Evolutionary conservation across 1,140 invertebrate genomes (phyloP), one percentile per base, ranked within the genome.

Genomic region (Eueides isabella): DNA sequence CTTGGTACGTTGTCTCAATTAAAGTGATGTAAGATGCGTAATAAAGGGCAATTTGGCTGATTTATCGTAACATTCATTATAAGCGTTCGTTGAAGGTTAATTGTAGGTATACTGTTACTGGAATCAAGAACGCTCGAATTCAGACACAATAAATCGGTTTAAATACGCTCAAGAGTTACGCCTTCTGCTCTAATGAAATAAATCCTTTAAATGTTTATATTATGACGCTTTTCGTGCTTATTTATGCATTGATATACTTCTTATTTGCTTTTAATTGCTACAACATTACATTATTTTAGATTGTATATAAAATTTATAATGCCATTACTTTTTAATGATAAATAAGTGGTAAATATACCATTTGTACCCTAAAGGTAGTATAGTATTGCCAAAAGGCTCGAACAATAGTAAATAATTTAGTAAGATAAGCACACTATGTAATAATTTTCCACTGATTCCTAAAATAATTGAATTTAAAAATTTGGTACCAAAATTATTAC

Each of bases 21-120:
- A 88, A 82, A 80, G 78, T 82, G 84, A 87, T 82, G 84, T 86
- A 84, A 88, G 85, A 87, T 83, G 81, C 77, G 83, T 86, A 87
- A 88, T 88, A 88, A 87, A 85, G 85, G 81, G 82, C 81, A 76
- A 84, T 88, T 85, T 82, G 35, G 68, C 63, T 87, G 84, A 88
- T 88, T 85, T 88, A 88, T 86, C 79, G 82, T 73, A 85, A 81
- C 84, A 87, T 85, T 86, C 75, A 81, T 87, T 84, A 85, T 84
- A 83, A 83, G 48, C 76, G 82, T 77, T 82, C 78, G 71, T 67
- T 78, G 75, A 75, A 85, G 81, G 81, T 83, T 87, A 86, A 88
- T 88, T 82, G 80, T 79, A 80, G 85, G 82, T 82, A 85, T 83
- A 82, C 71, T 79, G 77, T 70, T 76, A 79, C 77, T 71, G 67